These are phyloP conservation scores for Bombus confusus DNA, from an alignment of 1,140 invertebrate genomes.

Conservation along the genomic window DNA sequence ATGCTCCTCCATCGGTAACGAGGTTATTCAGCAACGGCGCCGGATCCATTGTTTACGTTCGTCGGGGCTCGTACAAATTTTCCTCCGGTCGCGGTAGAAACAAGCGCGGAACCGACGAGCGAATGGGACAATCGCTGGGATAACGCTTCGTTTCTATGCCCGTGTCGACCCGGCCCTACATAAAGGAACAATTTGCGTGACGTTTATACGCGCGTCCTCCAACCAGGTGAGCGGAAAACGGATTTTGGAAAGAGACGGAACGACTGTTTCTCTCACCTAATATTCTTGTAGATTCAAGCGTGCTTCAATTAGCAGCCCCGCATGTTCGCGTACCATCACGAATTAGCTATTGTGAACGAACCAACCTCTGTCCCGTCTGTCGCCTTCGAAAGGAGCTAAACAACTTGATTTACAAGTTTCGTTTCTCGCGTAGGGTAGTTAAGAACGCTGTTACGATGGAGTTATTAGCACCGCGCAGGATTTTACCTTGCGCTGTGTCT, in stretches of 20 bases:
- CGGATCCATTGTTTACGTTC: conserved; percentile 60
- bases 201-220: conserved; percentile 24
- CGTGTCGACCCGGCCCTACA: conserved; percentile 22
- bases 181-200: conserved; percentile 47
- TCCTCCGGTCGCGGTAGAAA: conserved; percentile 33
- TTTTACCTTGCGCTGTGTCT: too few species aligned
- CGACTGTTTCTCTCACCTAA: conserved; percentile 30
- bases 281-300: conserved; percentile 32
- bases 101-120: conserved; percentile 6
- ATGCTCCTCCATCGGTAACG: conserved; percentile 47
- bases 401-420: conserved; percentile 43
- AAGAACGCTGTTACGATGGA: conserved; percentile 25
- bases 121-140: conserved; percentile 39
- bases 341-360: conserved; percentile 14
- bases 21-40: conserved; percentile 57
- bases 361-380: neutral
- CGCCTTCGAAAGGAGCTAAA: neutral
- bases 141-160: conserved; percentile 30
- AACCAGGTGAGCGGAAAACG: conserved; percentile 9
- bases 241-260: neutral
- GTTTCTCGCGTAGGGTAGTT: conserved; percentile 4
- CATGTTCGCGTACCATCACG: neutral
- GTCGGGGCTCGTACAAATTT: conserved; percentile 47
- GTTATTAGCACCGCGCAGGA: conserved; percentile 16
- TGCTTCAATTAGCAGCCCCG: conserved; percentile 28